A percentile compares a stretch with the other conserved stretches of the same genome.
phyloP scores from a whole-genome alignment of 2,888 invertebrate species.

The Volucella bombylans region DNA sequence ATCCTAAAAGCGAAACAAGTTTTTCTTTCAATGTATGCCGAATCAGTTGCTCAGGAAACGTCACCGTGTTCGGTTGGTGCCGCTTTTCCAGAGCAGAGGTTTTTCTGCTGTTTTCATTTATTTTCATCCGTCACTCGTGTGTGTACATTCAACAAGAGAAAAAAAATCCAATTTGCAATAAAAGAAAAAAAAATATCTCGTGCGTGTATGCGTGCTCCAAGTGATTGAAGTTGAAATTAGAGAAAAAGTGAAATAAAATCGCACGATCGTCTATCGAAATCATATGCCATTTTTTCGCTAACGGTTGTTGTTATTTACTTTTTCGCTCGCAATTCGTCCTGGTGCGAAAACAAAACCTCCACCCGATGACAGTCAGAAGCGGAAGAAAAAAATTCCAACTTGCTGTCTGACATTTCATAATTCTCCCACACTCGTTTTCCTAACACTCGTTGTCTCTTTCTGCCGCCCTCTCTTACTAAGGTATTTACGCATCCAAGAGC shows the following conservation, averaged over 20 bases:
- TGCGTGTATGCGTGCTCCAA: slow-evolving; percentile 1
- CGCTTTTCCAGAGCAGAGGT: slow-evolving; percentile 58
- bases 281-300: neutral
- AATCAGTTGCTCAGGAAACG: slow-evolving; percentile 70
- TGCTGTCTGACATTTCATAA: slow-evolving; percentile 66
- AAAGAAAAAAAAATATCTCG: neutral
- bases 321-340: slow-evolving; percentile 23
- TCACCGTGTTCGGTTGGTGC: slow-evolving; percentile 71
- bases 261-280: neutral
- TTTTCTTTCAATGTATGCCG: slow-evolving; percentile 56
- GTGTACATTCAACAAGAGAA: slow-evolving; percentile 24
- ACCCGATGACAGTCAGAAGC: slow-evolving; percentile 29
- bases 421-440: slow-evolving; percentile 37
- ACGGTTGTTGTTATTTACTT: slow-evolving; percentile 56
- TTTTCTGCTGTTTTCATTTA: slow-evolving; percentile 23
- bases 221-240: neutral
- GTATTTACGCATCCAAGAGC: neutral
- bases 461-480: neutral
- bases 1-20: slow-evolving; percentile 34
- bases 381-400: slow-evolving; percentile 31
- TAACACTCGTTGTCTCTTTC: neutral
- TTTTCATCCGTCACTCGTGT: slow-evolving; percentile 33
- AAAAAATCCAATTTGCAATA: neutral
- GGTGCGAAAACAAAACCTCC: neutral
- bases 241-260: neutral